Conservation (phyloP, 2,888 invertebrate species). For the Herminia tarsipennalis region DNA sequence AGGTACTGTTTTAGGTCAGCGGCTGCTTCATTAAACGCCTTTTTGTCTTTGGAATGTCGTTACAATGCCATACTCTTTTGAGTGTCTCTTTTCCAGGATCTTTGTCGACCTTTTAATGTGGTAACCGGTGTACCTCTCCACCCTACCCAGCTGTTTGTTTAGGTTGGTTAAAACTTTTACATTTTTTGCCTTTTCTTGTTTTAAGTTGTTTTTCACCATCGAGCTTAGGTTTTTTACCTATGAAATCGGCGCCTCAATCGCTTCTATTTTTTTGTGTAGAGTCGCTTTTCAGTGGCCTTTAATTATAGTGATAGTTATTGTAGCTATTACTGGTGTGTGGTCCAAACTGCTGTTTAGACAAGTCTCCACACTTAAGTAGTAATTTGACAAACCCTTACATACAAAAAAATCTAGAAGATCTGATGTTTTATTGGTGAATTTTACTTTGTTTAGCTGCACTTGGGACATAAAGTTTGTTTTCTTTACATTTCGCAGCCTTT, state of each 20-base stretch:
- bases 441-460: background rate
- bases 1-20: background rate
- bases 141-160: too few species aligned
- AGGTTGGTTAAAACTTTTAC: too few species aligned
- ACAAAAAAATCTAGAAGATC: constrained; percentile 9
- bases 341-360: background rate
- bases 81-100: too few species aligned
- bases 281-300: background rate
- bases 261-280: background rate
- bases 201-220: too few species aligned
- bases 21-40: background rate
- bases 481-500: too few species aligned
- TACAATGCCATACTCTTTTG: background rate
- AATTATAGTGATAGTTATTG: background rate
- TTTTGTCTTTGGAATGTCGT: background rate
- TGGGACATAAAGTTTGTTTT: background rate
- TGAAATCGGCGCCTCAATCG: too few species aligned
- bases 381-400: background rate
- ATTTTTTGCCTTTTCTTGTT: too few species aligned
- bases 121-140: too few species aligned
- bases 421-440: constrained; percentile 4
- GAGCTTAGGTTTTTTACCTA: too few species aligned
- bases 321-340: constrained; percentile 2
- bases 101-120: too few species aligned
- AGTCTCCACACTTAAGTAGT: background rate